Evolutionary conservation across 2,113 vertebrate genomes (phyloP).

Genomic region (Eulemur macaco): DNA sequence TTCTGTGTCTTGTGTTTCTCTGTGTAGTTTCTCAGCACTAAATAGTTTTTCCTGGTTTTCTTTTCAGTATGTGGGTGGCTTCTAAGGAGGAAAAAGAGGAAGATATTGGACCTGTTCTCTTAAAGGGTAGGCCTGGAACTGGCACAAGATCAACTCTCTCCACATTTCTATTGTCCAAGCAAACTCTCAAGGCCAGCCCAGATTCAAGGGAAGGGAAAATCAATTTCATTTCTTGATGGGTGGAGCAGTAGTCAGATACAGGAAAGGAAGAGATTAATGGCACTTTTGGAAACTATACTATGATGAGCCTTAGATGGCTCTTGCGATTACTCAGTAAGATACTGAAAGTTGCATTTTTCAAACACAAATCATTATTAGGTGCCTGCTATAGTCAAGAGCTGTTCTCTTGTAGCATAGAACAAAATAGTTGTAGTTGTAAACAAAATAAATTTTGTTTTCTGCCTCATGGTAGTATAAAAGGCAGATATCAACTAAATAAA

Average conservation of each 20-base stretch:
- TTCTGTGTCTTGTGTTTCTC: not conserved
- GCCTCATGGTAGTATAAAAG: not conserved
- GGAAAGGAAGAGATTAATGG: not conserved
- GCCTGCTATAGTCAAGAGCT: not conserved
- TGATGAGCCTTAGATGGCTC: not conserved
- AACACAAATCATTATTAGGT: not conserved
- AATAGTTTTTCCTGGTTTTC: not conserved
- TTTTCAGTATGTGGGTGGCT: not conserved
- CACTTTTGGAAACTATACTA: not conserved
- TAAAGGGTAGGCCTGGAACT: not conserved
- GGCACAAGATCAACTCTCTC: not conserved
- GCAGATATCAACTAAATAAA: not conserved
- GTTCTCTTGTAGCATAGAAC: not conserved
- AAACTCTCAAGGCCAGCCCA: not conserved
- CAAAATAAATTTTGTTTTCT: not conserved
- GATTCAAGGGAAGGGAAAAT: not conserved
- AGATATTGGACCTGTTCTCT: not conserved
- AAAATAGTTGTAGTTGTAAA: not conserved
- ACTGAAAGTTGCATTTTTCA: not conserved
- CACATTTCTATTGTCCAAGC: not conserved
- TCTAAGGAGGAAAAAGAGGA: not conserved
- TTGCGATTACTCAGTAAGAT: not conserved
- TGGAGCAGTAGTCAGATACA: not conserved
- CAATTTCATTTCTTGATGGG: not conserved
- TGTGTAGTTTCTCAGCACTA: not conserved